phyloP scores from a whole-genome alignment of 1,140 invertebrate genomes.

The Drosophila kikkawai region DNA sequence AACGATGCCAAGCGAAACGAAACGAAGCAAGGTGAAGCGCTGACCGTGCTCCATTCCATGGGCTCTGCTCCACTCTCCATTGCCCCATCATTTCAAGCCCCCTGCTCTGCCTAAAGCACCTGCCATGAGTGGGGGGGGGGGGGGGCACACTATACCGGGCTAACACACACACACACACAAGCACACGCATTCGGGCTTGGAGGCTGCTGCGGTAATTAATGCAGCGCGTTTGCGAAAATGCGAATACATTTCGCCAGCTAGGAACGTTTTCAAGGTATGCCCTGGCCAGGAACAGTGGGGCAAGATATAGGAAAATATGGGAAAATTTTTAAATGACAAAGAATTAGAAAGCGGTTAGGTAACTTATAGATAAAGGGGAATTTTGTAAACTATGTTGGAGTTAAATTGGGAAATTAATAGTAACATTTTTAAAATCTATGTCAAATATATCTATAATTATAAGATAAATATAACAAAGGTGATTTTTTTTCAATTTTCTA shows the following conservation, averaged over 20 bases:
- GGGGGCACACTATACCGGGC: slow-evolving; percentile 14
- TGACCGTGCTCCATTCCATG: slow-evolving; percentile 60
- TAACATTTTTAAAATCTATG: no score
- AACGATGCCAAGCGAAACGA: slow-evolving; percentile 43
- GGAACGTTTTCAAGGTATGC: slow-evolving; percentile 57
- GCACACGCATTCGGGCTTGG: slow-evolving; percentile 36
- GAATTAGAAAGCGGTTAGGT: no score
- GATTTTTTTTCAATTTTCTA: no score
- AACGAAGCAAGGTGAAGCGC: slow-evolving; percentile 61
- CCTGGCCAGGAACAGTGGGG: slow-evolving; percentile 27
- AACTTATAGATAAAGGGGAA: accelerated
- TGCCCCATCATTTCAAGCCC: neutral
- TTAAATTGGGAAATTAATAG: no score
- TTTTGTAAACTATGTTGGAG: no score
- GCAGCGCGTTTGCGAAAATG: slow-evolving; percentile 82
- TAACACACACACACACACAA: slow-evolving; percentile 47
- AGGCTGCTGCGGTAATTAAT: slow-evolving; percentile 82
- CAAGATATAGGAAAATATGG: neutral
- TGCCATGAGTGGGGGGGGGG: slow-evolving; percentile 15
- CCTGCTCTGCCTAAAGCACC: slow-evolving; percentile 57
- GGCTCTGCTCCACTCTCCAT: neutral
- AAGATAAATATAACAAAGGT: no score
- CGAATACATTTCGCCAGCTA: slow-evolving; percentile 78
- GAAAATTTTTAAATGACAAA: neutral
- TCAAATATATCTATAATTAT: no score